Percentiles rank a stretch among this genome's conserved stretches.
Conservation (phyloP, 1,140 invertebrate species). For the Solen grandis region DNA sequence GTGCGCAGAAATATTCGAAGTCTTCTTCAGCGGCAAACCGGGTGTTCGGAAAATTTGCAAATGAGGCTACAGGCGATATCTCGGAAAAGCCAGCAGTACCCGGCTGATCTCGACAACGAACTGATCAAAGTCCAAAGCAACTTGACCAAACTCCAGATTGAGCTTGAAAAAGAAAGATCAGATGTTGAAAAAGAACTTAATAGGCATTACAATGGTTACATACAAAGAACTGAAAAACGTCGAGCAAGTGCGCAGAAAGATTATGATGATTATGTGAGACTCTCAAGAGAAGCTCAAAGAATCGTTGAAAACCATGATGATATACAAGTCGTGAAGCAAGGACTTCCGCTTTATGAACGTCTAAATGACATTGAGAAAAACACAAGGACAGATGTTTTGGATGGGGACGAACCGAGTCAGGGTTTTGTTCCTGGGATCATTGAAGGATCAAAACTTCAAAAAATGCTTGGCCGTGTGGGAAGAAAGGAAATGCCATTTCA, state of each 20-base stretch:
- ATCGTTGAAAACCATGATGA: constrained; percentile 19
- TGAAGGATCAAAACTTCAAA: neutral
- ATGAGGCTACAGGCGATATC: neutral
- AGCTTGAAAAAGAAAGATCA: constrained; percentile 22
- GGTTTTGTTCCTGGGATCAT: neutral
- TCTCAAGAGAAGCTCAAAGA: constrained; percentile 1
- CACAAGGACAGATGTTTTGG: neutral
- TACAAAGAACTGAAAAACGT: neutral
- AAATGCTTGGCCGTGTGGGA: constrained; percentile 6
- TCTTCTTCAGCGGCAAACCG: constrained; percentile 3
- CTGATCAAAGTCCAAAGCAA: constrained; percentile 7
- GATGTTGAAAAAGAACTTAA: constrained; percentile 17
- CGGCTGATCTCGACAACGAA: constrained; percentile 4
- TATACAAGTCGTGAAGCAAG: constrained; percentile 10
- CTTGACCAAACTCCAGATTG: constrained; percentile 6
- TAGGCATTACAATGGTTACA: constrained; percentile 1
- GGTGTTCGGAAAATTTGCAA: constrained; percentile 13
- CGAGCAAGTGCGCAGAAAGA: neutral
- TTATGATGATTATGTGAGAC: neutral
- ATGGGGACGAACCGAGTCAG: neutral
- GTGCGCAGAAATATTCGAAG: neutral
- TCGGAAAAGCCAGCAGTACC: constrained; percentile 1
- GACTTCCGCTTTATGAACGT: neutral
- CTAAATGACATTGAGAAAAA: constrained; percentile 17
- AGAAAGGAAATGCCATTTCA: neutral